A percentile compares a stretch with the other conserved stretches of the same genome.
These are phyloP conservation scores for Gastrophryne carolinensis DNA, from an alignment of 2,797 vertebrate species.

Conservation along the genomic window DNA sequence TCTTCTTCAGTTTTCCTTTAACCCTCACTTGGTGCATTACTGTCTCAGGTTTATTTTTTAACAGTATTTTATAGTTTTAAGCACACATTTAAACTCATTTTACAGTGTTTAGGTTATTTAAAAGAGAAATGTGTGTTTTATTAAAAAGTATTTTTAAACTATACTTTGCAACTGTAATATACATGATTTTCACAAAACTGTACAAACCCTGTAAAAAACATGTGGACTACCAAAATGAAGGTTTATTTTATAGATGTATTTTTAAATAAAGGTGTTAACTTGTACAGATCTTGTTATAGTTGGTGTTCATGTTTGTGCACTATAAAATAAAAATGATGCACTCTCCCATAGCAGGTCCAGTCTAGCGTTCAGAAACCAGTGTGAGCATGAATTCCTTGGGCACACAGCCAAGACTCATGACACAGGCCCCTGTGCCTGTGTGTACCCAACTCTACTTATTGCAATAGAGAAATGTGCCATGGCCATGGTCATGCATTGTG, in stretches of 20 bases:
- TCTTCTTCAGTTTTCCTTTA: background rate
- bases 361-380: too few species aligned
- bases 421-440: too few species aligned
- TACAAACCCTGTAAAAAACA: background rate
- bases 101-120: background rate
- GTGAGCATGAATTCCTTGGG: too few species aligned
- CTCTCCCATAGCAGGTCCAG: too few species aligned
- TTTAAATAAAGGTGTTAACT: constrained; percentile 24
- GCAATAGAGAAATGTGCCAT: too few species aligned
- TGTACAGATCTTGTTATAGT: too few species aligned
- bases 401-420: too few species aligned
- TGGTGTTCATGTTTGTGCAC: too few species aligned
- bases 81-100: background rate
- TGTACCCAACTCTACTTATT: too few species aligned
- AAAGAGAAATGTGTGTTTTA: background rate
- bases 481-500: too few species aligned
- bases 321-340: too few species aligned
- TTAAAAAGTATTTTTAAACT: background rate
- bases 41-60: constrained; percentile 26
- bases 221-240: background rate
- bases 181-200: background rate
- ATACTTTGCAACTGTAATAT: background rate
- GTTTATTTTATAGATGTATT: constrained; percentile 12
- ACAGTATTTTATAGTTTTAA: background rate
- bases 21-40: background rate